These are phyloP conservation scores for Forficula auricularia DNA, from an alignment of 1,140 invertebrate genomes.

Conservation along the genomic window DNA sequence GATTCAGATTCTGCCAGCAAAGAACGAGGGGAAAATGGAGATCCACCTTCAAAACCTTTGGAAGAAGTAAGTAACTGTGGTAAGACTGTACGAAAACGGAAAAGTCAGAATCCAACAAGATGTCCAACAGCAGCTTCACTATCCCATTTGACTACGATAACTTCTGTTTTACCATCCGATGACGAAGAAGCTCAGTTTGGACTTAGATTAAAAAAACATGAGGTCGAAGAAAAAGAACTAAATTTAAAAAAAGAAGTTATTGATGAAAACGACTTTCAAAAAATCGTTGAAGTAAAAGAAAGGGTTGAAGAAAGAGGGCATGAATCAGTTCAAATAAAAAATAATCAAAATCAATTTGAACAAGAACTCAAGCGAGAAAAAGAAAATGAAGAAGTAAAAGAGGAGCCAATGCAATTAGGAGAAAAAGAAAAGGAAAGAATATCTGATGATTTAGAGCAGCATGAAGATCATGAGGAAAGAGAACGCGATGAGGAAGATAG, in stretches of 20 bases:
- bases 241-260: too few relatives aligned
- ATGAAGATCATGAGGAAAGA: slow-evolving; percentile 16
- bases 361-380: slow-evolving; percentile 8
- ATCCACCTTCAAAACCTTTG: slow-evolving; percentile 29
- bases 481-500: slow-evolving; percentile 24
- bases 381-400: slow-evolving; percentile 7
- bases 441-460: slow-evolving; percentile 12
- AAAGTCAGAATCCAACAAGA: slow-evolving; percentile 78
- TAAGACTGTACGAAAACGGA: slow-evolving; percentile 49
- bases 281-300: too few relatives aligned
- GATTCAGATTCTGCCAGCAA: slow-evolving; percentile 34
- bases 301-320: slow-evolving; percentile 11
- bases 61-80: slow-evolving; percentile 19
- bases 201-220: too few relatives aligned
- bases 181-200: too few relatives aligned
- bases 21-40: slow-evolving; percentile 27
- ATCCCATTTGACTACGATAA: slow-evolving; percentile 10
- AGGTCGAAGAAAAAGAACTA: too few relatives aligned
- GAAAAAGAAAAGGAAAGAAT: slow-evolving; percentile 6
- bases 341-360: slow-evolving; percentile 11
- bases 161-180: too few relatives aligned
- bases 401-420: neutral
- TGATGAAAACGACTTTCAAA: too few relatives aligned
- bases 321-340: slow-evolving; percentile 6
- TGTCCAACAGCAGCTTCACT: slow-evolving; percentile 31